Evolutionary conservation across 2,888 invertebrate genomes (phyloP).

Genomic region (Sphaeridia pumilis): DNA sequence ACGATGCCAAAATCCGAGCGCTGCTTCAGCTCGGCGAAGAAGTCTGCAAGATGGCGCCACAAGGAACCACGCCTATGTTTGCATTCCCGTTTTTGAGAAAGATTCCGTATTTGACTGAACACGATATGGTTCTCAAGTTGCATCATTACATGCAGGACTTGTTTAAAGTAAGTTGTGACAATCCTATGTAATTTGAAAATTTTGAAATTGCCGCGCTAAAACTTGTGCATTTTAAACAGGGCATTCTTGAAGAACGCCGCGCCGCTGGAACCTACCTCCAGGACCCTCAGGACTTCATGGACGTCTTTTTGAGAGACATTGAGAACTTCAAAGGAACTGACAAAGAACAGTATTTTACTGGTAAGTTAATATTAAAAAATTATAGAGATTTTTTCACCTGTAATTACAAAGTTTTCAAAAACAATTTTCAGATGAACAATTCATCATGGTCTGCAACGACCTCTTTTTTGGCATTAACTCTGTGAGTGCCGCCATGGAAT

Average conservation of each 20-base stretch:
- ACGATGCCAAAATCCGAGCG: slow-evolving; percentile 15
- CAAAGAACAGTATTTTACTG: slow-evolving; percentile 7
- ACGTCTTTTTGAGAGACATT: slow-evolving; percentile 19
- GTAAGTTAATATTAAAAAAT: slow-evolving; percentile 2
- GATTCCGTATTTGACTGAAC: slow-evolving; percentile 16
- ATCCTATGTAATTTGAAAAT: neutral
- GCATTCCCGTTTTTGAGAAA: slow-evolving; percentile 17
- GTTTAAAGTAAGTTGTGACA: slow-evolving; percentile 11
- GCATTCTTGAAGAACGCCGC: slow-evolving; percentile 16
- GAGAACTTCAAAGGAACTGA: slow-evolving; percentile 9
- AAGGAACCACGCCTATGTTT: slow-evolving; percentile 10
- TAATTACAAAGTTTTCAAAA: neutral
- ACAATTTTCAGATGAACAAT: slow-evolving; percentile 18
- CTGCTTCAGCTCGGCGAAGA: slow-evolving; percentile 9
- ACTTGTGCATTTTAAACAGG: slow-evolving; percentile 2
- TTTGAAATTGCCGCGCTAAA: neutral
- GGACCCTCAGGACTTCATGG: slow-evolving; percentile 19
- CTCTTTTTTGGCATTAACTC: slow-evolving; percentile 22
- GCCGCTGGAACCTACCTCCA: slow-evolving; percentile 11
- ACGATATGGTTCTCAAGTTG: slow-evolving; percentile 10
- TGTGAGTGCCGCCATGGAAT: slow-evolving; percentile 20
- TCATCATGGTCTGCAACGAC: slow-evolving; percentile 20
- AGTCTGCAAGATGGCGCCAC: slow-evolving; percentile 9
- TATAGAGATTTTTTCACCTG: no score
- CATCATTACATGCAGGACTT: slow-evolving; percentile 16